Evolutionary conservation across 2,113 vertebrate genomes (phyloP), one percentile per base, ranked within the genome.

Genomic region (Apteryx owenii): DNA sequence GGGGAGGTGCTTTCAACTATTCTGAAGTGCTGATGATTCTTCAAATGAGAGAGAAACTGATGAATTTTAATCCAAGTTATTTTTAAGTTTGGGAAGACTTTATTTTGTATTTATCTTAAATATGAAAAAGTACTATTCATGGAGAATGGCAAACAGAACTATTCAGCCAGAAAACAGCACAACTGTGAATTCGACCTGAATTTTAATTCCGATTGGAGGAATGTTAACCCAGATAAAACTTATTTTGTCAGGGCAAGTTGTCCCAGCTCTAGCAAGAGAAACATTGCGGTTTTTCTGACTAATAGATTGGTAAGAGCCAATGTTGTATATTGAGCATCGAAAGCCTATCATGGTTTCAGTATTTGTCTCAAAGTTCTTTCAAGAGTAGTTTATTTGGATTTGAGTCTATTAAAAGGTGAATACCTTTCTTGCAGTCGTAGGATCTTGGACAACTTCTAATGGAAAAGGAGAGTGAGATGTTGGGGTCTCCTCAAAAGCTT

Each of bases 171-270:
- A 73, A 80, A 85, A 44, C 21, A 58, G 33, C 40, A 22, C 8
- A n/a, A 36, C 38, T 79, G 6, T 79, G 56, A 40, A 5, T 42
- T 70, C 0, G 0, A 26, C 78, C 69, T 71, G 46, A 62, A 40
- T 89, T 87, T 75, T 68, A n/a, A 65, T 82, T 85, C 18, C n/a
- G 48, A 0, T 2, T 69, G 42, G 29, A 38, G 46, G 14, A 71
- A 10, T 3, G 1, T 64, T 85, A 72, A 44, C 31, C 53, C 10
- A 54, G 36, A 21, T 60, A 60, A 60, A 60, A 33, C 17, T 10
- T 19, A 60, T 12, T 60, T 60, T 33, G 56, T 58, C 56, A 33
- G 56, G 17, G 56, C 56, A 33, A 33, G 56, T 33, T 60, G 56
- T 60, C 56, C 56, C 56, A 60, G 29, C 56, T 33, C 29, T 60